A percentile compares a stretch with the other conserved stretches of the same genome.
phyloP scores from a whole-genome alignment of 1,140 invertebrate genomes.

The Muscidifurax raptorellus region DNA sequence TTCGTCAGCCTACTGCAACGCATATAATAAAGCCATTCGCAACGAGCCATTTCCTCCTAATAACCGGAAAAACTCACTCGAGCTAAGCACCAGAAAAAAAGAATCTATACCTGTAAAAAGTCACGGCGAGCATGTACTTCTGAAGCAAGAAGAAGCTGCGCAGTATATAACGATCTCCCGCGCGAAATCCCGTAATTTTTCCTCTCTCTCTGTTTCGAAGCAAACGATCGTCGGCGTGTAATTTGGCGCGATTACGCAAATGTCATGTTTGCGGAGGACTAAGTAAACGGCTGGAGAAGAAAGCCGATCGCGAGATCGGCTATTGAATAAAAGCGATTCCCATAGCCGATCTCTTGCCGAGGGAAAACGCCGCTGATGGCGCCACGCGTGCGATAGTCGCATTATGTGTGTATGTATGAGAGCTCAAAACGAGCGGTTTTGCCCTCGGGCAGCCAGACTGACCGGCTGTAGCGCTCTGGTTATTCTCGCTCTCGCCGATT shows the following conservation, averaged over 20 bases:
- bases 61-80: slow-evolving; percentile 30
- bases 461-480: background rate
- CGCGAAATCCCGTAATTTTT: slow-evolving; percentile 40
- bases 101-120: no score
- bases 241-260: slow-evolving; percentile 47
- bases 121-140: no score
- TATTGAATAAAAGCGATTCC: slow-evolving; percentile 42
- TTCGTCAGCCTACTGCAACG: no score
- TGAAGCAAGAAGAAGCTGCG: background rate
- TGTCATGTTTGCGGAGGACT: slow-evolving; percentile 44
- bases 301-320: background rate
- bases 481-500: slow-evolving; percentile 18
- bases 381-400: background rate
- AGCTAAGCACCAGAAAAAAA: background rate
- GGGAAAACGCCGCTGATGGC: slow-evolving; percentile 7
- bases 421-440: background rate
- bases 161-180: background rate
- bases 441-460: background rate
- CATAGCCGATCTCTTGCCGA: slow-evolving; percentile 15
- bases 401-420: background rate
- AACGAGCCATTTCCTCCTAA: background rate
- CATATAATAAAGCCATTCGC: slow-evolving; percentile 23
- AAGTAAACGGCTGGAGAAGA: slow-evolving; percentile 20
- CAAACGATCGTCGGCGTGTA: slow-evolving; percentile 10
- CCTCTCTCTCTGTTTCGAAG: background rate